phyloP scores from a whole-genome alignment of 1,140 invertebrate species.

The Panulirus ornatus region DNA sequence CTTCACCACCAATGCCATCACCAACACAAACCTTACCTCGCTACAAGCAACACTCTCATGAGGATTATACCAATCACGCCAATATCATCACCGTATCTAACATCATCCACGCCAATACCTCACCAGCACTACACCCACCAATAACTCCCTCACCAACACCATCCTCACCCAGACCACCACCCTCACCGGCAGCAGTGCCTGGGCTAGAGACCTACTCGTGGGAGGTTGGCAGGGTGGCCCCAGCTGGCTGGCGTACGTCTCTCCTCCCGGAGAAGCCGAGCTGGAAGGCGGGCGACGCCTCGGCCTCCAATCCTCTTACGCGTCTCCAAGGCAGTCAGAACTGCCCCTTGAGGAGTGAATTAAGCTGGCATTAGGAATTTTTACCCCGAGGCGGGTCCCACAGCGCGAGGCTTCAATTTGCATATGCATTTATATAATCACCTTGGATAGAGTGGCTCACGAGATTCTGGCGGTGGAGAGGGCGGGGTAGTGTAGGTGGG shows the following conservation, averaged over 20 bases:
- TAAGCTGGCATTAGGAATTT: slow-evolving; percentile 35
- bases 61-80: neutral
- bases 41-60: neutral
- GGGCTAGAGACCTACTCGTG: too few relatives aligned
- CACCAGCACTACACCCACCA: neutral
- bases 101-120: too few relatives aligned
- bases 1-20: neutral
- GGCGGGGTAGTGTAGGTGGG: neutral
- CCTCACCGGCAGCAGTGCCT: too few relatives aligned
- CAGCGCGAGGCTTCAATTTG: slow-evolving; percentile 30
- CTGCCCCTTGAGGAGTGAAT: slow-evolving; percentile 33
- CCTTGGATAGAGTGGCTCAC: slow-evolving; percentile 29
- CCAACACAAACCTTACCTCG: neutral
- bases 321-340: neutral
- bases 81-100: too few relatives aligned
- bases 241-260: neutral
- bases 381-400: slow-evolving; percentile 16
- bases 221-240: too few relatives aligned
- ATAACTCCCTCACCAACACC: neutral
- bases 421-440: slow-evolving; percentile 52
- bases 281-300: neutral
- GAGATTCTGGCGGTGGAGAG: neutral
- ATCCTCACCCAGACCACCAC: neutral
- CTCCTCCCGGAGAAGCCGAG: neutral
- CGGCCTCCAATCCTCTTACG: slow-evolving; percentile 23